These are phyloP conservation scores for Schizotus pectinicornis DNA, from an alignment of 2,888 invertebrate species.

Conservation along the genomic window DNA sequence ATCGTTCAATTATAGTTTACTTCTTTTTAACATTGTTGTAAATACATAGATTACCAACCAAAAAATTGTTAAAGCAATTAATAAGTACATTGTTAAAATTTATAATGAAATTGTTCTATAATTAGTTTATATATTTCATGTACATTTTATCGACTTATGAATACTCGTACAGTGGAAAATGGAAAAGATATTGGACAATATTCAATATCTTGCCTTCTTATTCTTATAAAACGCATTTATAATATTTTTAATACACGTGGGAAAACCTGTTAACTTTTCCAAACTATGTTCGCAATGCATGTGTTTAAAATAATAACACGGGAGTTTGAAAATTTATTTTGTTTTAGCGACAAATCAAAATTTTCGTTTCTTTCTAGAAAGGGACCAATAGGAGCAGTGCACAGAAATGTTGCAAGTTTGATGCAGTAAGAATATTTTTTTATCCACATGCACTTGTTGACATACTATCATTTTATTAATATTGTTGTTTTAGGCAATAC, in stretches of 20 bases:
- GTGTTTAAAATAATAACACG: constrained; percentile 22
- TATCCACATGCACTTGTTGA: constrained; percentile 29
- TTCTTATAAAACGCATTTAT: constrained; percentile 43
- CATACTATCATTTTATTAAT: constrained; percentile 32
- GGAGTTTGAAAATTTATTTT: constrained; percentile 5
- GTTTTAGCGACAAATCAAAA: not conserved
- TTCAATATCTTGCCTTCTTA: constrained; percentile 47
- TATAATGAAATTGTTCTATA: constrained; percentile 33
- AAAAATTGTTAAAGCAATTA: constrained; percentile 42
- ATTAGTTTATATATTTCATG: constrained; percentile 31
- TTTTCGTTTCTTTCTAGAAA: constrained; percentile 12
- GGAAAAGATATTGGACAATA: constrained; percentile 37
- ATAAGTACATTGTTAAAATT: constrained; percentile 41
- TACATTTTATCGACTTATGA: constrained; percentile 39
- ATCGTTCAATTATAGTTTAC: constrained; percentile 12
- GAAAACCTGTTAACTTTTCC: constrained; percentile 22
- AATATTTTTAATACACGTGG: constrained; percentile 46
- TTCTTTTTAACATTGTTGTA: constrained; percentile 32
- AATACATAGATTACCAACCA: constrained; percentile 33
- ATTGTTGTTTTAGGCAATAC: constrained; percentile 26
- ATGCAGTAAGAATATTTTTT: constrained; percentile 17
- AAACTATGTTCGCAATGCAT: constrained; percentile 37
- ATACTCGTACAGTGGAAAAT: constrained; percentile 32
- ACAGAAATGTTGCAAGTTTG: constrained; percentile 22
- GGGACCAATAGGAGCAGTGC: constrained; percentile 26